Base-by-base conservation (phyloP, 2,113 vertebrate species). In the Chaenogobius annularis region DNA sequence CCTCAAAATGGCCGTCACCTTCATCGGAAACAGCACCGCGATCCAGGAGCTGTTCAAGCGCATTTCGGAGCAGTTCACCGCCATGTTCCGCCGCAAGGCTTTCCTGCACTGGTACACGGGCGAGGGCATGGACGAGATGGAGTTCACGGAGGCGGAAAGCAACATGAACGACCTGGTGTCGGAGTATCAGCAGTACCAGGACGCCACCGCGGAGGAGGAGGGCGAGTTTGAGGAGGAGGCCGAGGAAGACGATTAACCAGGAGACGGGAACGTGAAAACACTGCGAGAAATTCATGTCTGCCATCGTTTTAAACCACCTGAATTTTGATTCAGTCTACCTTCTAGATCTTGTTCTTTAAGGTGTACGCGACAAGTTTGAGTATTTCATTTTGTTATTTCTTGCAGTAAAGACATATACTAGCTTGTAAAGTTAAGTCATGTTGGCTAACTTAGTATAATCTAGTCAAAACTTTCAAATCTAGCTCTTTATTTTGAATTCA, bases 161-260 rank as follows among this genome's bases (percentile, higher is more conserved):
- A 96, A 96, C 94, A 96, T 95, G 95, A 96, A 96, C 0, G 95
- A 94, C 92, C 90, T 94, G 43, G 95, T 96, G 19, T 95, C 94
- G 0, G 95, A 96, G 88, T 96, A 96, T 87, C 95, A 96, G 85
- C 95, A 96, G 92, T 96, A 96, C 89, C 95, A 96, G 92, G 95
- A 96, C 0, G 95, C 95, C 90, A 96, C 95, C 0, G 94, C 94
- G 0, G 95, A 96, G 75, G 96, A 97, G 85, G 96, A 93, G 93
- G 89, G 84, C 0, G 84, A 89, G 77, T 88, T 89, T 19, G 86
- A 89, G 58, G 86, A 90, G 26, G 86, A 90, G 2, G 85, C 69
- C 46, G 89, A 89, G 3, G 89, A 90, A 23, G 89, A 90, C 12
- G 84, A 54, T 87, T 23, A 74, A 59, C 9, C 62, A 63, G 19